Evolutionary conservation across 92 coral and sea anemone genomes (phyloP).

Genomic region (Muricea muricata): DNA sequence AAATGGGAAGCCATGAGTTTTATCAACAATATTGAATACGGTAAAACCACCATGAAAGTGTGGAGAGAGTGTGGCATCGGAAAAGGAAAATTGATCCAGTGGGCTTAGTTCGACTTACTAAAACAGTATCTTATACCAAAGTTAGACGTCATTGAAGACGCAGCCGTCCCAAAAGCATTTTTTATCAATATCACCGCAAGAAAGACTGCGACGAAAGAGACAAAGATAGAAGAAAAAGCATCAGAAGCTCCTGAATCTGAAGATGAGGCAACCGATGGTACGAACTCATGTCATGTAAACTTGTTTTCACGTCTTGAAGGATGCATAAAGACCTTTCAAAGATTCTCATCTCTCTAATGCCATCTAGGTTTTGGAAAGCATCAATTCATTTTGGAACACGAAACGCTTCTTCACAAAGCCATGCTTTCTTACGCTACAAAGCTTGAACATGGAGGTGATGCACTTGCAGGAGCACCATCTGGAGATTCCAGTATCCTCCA

Average conservation of each 20-base stretch:
- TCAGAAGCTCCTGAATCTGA: background rate
- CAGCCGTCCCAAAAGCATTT: background rate
- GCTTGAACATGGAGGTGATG: slow-evolving; percentile 48
- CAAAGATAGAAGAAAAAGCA: background rate
- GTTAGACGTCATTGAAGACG: background rate
- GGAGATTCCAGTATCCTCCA: background rate
- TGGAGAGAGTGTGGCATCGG: slow-evolving; percentile 48
- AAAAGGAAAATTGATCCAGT: slow-evolving; percentile 23
- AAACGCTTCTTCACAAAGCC: slow-evolving; percentile 64
- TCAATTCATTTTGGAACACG: slow-evolving; percentile 52
- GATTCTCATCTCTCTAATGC: slow-evolving; percentile 39
- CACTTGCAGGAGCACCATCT: background rate
- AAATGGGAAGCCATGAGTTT: slow-evolving; percentile 58
- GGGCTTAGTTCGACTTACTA: background rate
- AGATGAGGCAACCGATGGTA: background rate
- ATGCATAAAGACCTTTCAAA: slow-evolving; percentile 37
- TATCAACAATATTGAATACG: slow-evolving; percentile 38
- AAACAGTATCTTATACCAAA: background rate
- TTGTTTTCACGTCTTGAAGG: slow-evolving; percentile 38
- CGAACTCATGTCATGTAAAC: no score
- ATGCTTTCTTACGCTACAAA: slow-evolving; percentile 51
- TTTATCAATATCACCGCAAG: background rate
- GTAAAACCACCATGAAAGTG: slow-evolving; percentile 36
- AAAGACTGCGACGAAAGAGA: background rate
- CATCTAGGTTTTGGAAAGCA: slow-evolving; percentile 65